Percentiles rank a stretch among this genome's conserved stretches.
Evolutionary conservation across 2,113 vertebrate genomes (phyloP).

Genomic region (Mustela lutreola): DNA sequence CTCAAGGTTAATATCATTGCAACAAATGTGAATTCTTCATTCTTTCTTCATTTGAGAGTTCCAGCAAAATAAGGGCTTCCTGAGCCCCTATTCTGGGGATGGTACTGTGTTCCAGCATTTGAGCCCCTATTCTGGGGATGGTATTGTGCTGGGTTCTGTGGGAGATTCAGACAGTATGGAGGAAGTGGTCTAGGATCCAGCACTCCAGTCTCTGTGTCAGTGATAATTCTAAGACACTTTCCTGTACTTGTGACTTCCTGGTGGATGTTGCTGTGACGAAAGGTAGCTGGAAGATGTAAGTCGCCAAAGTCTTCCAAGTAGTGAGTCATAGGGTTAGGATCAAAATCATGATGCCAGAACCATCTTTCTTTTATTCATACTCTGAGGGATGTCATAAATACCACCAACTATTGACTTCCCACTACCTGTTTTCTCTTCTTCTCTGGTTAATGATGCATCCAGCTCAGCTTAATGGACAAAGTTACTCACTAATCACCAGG

Average conservation of each 20-base stretch:
- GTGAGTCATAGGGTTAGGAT: slow-evolving; percentile 48
- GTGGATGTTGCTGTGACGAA: background rate
- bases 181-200: background rate
- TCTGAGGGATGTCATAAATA: slow-evolving; percentile 56
- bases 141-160: background rate
- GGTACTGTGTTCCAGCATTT: too few species aligned
- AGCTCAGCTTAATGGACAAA: slow-evolving; percentile 70
- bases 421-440: slow-evolving; percentile 60
- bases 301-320: background rate
- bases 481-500: slow-evolving; percentile 67
- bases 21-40: background rate
- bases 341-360: background rate
- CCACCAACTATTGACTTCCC: slow-evolving; percentile 68
- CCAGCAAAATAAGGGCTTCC: background rate
- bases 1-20: background rate
- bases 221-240: background rate
- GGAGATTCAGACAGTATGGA: background rate
- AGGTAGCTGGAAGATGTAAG: background rate
- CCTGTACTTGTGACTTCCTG: background rate
- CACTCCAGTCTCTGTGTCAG: rapidly evolving
- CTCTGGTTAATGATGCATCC: slow-evolving; percentile 71
- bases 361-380: slow-evolving; percentile 17
- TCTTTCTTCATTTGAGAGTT: background rate
- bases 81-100: background rate
- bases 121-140: background rate